Conservation (phyloP, 2,113 vertebrate genomes). For the Phrynosoma platyrhinos region DNA sequence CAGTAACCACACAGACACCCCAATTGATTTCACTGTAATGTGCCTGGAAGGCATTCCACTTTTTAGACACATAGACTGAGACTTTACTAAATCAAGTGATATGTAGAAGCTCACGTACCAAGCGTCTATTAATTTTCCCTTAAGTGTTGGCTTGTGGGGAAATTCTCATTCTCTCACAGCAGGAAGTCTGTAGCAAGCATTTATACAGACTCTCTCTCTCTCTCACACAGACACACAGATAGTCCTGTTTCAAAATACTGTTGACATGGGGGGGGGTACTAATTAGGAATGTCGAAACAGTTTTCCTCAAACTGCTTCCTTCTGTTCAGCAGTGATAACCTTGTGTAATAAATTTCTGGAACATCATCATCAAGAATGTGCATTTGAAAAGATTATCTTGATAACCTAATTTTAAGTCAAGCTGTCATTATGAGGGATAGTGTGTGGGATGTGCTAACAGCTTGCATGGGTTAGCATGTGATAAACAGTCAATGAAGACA, state of each 20-base stretch:
- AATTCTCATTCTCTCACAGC: neutral
- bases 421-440: too few species aligned
- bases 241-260: neutral
- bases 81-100: neutral
- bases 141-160: neutral
- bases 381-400: neutral
- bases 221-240: neutral
- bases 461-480: too few species aligned
- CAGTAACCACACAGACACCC: neutral
- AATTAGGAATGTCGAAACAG: neutral
- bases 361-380: neutral
- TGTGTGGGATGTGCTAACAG: too few species aligned
- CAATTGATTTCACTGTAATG: neutral
- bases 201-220: neutral
- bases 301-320: neutral
- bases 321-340: neutral
- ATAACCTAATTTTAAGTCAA: too few species aligned
- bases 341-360: neutral
- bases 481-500: too few species aligned
- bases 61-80: neutral
- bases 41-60: too few species aligned
- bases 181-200: neutral
- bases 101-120: neutral
- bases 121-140: neutral
- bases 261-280: neutral